These are phyloP conservation scores for Polydrusus cervinus DNA, from an alignment of 2,888 invertebrate genomes.

Conservation along the genomic window DNA sequence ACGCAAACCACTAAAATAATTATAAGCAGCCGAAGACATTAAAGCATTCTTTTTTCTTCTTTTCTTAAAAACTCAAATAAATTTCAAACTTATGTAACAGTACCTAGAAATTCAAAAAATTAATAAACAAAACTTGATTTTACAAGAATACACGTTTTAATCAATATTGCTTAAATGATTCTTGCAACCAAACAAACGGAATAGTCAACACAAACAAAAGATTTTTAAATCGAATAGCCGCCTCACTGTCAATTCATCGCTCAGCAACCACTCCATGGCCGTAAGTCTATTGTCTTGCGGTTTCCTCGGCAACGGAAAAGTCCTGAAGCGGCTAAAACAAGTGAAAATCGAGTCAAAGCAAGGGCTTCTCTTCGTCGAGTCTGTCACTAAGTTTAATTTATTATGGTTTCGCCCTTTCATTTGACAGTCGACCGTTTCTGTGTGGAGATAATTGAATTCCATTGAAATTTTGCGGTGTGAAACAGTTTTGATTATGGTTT, in stretches of 20 bases:
- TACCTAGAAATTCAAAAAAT: too few relatives aligned
- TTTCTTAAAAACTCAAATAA: too few relatives aligned
- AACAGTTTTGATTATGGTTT: slow-evolving; percentile 52
- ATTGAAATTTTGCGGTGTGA: slow-evolving; percentile 54
- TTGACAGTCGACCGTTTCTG: slow-evolving; percentile 49
- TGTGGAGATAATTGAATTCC: slow-evolving; percentile 54
- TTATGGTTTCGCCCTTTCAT: slow-evolving; percentile 54
- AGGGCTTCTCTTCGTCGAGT: slow-evolving; percentile 45
- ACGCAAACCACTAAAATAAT: too few relatives aligned
- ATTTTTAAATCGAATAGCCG: slow-evolving; percentile 1
- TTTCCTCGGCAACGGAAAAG: slow-evolving; percentile 29
- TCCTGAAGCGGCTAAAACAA: slow-evolving; percentile 47
- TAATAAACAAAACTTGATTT: too few relatives aligned
- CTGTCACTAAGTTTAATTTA: slow-evolving; percentile 50
- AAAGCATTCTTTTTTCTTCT: too few relatives aligned
- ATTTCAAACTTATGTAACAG: too few relatives aligned
- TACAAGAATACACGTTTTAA: too few relatives aligned
- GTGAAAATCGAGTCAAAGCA: slow-evolving; percentile 20
- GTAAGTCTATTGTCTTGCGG: slow-evolving; percentile 39
- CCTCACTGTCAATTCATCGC: slow-evolving; percentile 15
- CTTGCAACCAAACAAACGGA: neutral
- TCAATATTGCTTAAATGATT: too few relatives aligned
- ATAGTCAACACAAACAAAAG: slow-evolving; percentile 4
- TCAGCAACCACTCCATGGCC: slow-evolving; percentile 9
- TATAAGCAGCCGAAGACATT: too few relatives aligned